Conservation (phyloP, 2,797 vertebrate genomes). For the Nothura maculosa region DNA sequence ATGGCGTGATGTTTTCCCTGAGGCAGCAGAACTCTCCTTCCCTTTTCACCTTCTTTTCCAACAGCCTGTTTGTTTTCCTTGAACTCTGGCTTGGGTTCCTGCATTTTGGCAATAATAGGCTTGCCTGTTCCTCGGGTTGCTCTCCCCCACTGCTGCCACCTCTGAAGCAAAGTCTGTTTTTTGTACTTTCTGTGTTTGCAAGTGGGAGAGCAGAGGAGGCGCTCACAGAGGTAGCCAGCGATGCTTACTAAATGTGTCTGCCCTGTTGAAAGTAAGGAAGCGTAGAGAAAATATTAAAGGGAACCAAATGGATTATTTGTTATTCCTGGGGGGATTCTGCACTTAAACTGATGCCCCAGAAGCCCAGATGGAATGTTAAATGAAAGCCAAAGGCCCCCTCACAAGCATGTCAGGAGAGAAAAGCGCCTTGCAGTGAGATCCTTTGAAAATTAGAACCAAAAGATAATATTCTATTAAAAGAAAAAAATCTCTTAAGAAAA, state of each 20-base stretch:
- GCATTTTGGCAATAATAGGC: constrained; percentile 63
- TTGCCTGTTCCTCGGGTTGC: constrained; percentile 39
- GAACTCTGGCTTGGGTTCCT: constrained; percentile 27
- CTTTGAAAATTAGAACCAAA: constrained; percentile 74
- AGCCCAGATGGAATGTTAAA: constrained; percentile 73
- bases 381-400: constrained; percentile 50
- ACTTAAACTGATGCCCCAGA: constrained; percentile 63
- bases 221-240: constrained; percentile 34
- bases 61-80: constrained; percentile 54
- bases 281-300: constrained; percentile 45
- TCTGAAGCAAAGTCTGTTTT: constrained; percentile 58
- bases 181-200: constrained; percentile 69
- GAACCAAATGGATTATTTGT: constrained; percentile 49
- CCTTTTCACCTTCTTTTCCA: constrained; percentile 56
- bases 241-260: constrained; percentile 23
- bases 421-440: constrained; percentile 36
- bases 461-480: constrained; percentile 58
- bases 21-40: constrained; percentile 34
- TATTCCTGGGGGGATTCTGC: constrained; percentile 55
- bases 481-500: constrained; percentile 56
- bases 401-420: constrained; percentile 53
- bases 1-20: constrained; percentile 7
- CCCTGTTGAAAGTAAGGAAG: constrained; percentile 42
- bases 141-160: constrained; percentile 54
- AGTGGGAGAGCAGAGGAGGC: constrained; percentile 43